Evolutionary conservation across 2,113 vertebrate species (phyloP), one percentile per base, ranked within the genome.

Genomic region (Hystrix cristata): DNA sequence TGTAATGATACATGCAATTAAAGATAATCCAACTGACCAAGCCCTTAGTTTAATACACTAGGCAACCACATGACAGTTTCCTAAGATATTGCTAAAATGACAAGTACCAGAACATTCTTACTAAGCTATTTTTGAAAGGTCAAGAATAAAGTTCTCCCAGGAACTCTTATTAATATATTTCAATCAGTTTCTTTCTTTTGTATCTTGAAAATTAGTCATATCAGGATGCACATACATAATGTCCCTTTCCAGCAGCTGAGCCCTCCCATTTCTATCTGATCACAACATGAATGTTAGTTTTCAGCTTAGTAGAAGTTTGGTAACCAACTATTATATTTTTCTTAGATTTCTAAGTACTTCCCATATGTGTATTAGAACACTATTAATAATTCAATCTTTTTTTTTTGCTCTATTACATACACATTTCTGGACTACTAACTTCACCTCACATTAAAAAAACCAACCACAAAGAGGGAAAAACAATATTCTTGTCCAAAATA

Each of bases 81-180:
- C 76, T 86, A 80, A 96, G 46, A 97, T 43, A 91, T 78, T 92
- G 59, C 93, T 95, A 96, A 29, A 92, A 93, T 92, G 94, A 48
- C 53, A 95, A 81, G 84, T 97, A 97, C 81, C 95, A 98, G 90
- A 96, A 97, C 97, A 97, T 94, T 97, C n/a, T 83, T 46, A 90
- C 64, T 43, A 95, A 55, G 46, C 55, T 65, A 11, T n/a, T 91
- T 95, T 97, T 97, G 96, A 90, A 96, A 95, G 81, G 80, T 62
- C 71, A 97, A 97, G 93, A 60, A 43, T 72, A 90, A 88, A 81
- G 82, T 80, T 11, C 88, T 97, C 97, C 94, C 80, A 95, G 94
- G 60, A 98, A 97, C 86, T 76, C 27, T 31, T 86, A 93, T 69
- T 79, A 97, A 67, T 31, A 62, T 82, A 97, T 76, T 78, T 87